Percentiles rank a stretch among this genome's conserved stretches.
These are phyloP conservation scores for Bombycilla garrulus DNA, from an alignment of 2,113 vertebrate genomes.

Conservation along the genomic window DNA sequence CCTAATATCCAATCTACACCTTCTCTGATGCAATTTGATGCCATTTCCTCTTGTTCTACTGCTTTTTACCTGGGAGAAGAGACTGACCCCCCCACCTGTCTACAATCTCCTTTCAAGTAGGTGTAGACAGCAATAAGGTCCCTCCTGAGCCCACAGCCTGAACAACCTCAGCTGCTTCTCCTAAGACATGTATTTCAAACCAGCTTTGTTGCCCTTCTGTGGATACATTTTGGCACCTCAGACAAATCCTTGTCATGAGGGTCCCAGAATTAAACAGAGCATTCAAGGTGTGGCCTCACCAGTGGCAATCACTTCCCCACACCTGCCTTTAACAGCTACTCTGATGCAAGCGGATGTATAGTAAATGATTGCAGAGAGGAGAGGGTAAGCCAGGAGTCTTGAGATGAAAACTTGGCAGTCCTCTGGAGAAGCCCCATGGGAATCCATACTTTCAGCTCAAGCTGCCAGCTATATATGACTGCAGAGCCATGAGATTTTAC, in stretches of 20 bases:
- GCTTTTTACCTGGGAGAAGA: not conserved
- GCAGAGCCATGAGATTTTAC: not conserved
- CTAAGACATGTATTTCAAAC: not conserved
- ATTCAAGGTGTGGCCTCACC: not conserved
- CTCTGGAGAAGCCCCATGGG: not conserved
- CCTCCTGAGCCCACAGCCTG: not conserved
- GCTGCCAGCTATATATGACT: not conserved
- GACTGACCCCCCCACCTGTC: not conserved
- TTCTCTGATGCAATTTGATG: not conserved
- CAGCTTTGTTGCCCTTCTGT: not conserved
- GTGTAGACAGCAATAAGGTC: not conserved
- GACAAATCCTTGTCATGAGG: not conserved
- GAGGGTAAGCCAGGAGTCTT: not conserved
- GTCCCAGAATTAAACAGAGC: fast-evolving
- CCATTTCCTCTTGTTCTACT: not conserved
- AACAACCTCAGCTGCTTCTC: not conserved
- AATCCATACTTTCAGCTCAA: not conserved
- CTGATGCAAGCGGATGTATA: not conserved
- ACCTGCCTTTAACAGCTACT: not conserved
- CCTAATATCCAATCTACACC: not conserved
- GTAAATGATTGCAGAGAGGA: not conserved
- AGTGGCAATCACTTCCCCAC: not conserved
- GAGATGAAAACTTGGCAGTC: not conserved
- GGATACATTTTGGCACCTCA: not conserved
- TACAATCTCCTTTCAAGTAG: not conserved